These are phyloP conservation scores for Gopherus evgoodei DNA, from an alignment of 2,113 vertebrate species.

Conservation along the genomic window DNA sequence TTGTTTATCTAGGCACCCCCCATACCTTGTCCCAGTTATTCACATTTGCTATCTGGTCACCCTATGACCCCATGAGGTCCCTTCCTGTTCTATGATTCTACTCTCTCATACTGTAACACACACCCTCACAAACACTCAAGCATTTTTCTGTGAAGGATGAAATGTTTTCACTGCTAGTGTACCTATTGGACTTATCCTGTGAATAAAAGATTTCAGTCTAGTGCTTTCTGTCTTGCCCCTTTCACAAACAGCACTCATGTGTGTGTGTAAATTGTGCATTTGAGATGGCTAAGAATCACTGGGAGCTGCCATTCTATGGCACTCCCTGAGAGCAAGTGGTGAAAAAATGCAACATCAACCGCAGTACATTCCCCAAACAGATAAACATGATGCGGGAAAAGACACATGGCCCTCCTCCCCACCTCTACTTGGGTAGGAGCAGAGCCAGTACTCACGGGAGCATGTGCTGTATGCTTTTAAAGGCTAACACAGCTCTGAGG, in stretches of 20 bases:
- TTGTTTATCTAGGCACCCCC: too few species aligned
- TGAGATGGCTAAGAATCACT: not conserved
- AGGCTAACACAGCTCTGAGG: not conserved
- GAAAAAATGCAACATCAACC: not conserved
- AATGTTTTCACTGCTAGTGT: not conserved
- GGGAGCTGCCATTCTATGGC: not conserved
- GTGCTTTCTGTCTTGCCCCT: not conserved
- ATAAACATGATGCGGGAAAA: not conserved
- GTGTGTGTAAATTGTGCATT: not conserved
- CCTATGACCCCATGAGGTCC: too few species aligned
- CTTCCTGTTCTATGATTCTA: too few species aligned
- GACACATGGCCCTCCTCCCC: not conserved
- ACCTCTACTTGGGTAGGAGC: not conserved
- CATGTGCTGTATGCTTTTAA: accelerated
- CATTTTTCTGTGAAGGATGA: not conserved
- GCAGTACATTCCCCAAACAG: not conserved
- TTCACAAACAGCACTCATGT: not conserved
- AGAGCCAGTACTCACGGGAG: not conserved
- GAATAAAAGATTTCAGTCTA: accelerated
- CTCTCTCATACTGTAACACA: not conserved
- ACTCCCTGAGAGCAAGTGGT: not conserved
- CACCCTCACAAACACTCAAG: not conserved
- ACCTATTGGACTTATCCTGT: not conserved
- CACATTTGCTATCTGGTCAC: too few species aligned
- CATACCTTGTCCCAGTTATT: too few species aligned